Evolutionary conservation across 2,888 invertebrate species (phyloP).

Genomic region (Gnatocerus cornutus): DNA sequence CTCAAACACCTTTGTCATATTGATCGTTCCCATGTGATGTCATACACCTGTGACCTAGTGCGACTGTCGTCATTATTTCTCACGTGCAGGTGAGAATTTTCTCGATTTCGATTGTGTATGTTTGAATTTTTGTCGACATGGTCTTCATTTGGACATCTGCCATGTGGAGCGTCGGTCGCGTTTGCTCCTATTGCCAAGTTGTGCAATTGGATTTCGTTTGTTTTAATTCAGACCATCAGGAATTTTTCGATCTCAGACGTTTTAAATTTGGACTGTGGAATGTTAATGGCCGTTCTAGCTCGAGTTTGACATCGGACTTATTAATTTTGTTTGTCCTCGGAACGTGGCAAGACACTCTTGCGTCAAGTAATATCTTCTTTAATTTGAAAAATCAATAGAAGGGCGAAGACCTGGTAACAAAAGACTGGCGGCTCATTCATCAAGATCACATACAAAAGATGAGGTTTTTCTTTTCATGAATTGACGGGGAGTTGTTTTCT

Average conservation of each 20-base stretch:
- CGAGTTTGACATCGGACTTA: slow-evolving; percentile 34
- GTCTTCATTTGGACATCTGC: slow-evolving; percentile 33
- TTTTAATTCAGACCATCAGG: slow-evolving; percentile 46
- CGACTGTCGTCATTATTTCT: slow-evolving; percentile 23
- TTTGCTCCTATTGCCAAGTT: slow-evolving; percentile 44
- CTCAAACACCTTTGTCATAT: slow-evolving; percentile 31
- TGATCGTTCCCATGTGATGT: slow-evolving; percentile 35
- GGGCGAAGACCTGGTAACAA: slow-evolving; percentile 26
- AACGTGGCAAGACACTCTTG: neutral
- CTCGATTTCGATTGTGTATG: neutral
- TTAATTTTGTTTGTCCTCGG: slow-evolving; percentile 21
- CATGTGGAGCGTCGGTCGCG: slow-evolving; percentile 40
- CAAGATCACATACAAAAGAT: neutral
- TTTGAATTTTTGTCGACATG: slow-evolving; percentile 13
- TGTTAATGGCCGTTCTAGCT: slow-evolving; percentile 41
- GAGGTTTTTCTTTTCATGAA: too few relatives aligned
- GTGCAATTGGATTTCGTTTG: slow-evolving; percentile 44
- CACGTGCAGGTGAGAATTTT: slow-evolving; percentile 25
- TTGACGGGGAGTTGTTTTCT: too few relatives aligned
- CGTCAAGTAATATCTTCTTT: neutral
- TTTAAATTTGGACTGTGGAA: slow-evolving; percentile 41
- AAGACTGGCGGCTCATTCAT: neutral
- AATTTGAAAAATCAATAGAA: slow-evolving; percentile 15
- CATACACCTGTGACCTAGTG: slow-evolving; percentile 42
- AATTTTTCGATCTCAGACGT: slow-evolving; percentile 42